phyloP scores from a whole-genome alignment of 2,797 vertebrate species.

The Pagetopsis macropterus region DNA sequence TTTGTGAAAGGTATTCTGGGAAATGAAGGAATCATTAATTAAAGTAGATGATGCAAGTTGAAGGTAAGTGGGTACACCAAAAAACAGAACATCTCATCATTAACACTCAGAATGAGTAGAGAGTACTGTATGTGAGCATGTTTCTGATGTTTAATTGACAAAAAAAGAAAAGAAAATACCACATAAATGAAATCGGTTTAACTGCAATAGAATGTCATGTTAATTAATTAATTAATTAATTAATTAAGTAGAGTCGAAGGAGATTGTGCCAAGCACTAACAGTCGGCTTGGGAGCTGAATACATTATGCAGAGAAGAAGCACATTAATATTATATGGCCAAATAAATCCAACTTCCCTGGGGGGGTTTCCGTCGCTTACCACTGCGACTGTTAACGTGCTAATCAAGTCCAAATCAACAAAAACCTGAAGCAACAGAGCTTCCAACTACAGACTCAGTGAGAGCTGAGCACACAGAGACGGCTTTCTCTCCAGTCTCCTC shows the following conservation, averaged over 20 bases:
- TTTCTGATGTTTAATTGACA: not conserved
- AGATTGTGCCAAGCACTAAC: conserved; percentile 62
- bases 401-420: too few relatives aligned
- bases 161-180: not conserved
- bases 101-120: not conserved
- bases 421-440: too few relatives aligned
- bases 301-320: conserved; percentile 58
- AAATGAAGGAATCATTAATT: conserved; percentile 22
- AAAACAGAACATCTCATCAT: conserved; percentile 5
- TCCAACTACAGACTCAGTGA: too few relatives aligned
- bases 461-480: too few relatives aligned
- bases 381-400: too few relatives aligned
- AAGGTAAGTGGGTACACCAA: conserved; percentile 12
- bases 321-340: conserved; percentile 71
- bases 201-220: conserved; percentile 18
- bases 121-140: not conserved
- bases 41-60: conserved; percentile 16
- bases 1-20: conserved; percentile 20
- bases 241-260: conserved; percentile 42
- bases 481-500: too few relatives aligned
- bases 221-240: too few relatives aligned
- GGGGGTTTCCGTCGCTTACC: conserved; percentile 35
- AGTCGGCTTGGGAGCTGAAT: conserved; percentile 66
- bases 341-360: conserved; percentile 58
- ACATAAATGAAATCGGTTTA: conserved; percentile 14